Evolutionary conservation across 2,113 vertebrate genomes (phyloP), one percentile per base, ranked within the genome.

Genomic region (Dasyurus viverrinus): DNA sequence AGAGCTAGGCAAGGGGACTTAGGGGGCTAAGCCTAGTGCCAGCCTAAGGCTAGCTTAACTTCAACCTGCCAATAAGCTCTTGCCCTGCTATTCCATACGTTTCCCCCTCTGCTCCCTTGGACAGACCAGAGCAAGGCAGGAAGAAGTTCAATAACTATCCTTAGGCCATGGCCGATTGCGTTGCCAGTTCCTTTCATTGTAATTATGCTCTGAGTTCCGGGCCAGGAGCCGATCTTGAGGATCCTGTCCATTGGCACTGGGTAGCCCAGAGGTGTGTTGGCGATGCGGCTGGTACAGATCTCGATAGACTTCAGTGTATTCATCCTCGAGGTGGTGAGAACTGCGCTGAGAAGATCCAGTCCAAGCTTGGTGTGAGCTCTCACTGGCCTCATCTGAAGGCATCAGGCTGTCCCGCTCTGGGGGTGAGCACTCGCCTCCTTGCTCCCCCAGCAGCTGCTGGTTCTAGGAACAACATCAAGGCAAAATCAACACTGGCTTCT

Each of bases 391-490:
- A 0, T 99, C 99, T 0, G 99, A 99, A 0, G 99, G 99, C 99
- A 99, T 99, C 95, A 99, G 98, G 98, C 99, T 99, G 99, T 99
- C 99, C 94, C 99, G 99, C 98, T 99, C 99, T 93, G 99, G 97
- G 8, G 99, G 99, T 0, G 99, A 99, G 97, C 99, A 99, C 97
- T 99, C 99, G 89, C 98, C 99, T 23, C 98, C 98, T 6, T 95
- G 98, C 90, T 98, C 98, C 9, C 98, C 98, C 96, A 98, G 96
- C 96, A 98, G 97, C 97, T 99, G 98, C 98, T 99, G 98, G 97
- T 97, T 98, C 98, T 98, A 97, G 12, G 46, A 93, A 91, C 1
- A 90, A 52, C 30, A 97, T 2, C 46, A 93, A 23, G 95, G 52
- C 48, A 54, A 52, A 84, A 3, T 54, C 68, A 0, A 0, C 90